Percentiles rank a stretch among this genome's conserved stretches.
Conservation (phyloP, 2,113 vertebrate species). For the Etheostoma cragini region DNA sequence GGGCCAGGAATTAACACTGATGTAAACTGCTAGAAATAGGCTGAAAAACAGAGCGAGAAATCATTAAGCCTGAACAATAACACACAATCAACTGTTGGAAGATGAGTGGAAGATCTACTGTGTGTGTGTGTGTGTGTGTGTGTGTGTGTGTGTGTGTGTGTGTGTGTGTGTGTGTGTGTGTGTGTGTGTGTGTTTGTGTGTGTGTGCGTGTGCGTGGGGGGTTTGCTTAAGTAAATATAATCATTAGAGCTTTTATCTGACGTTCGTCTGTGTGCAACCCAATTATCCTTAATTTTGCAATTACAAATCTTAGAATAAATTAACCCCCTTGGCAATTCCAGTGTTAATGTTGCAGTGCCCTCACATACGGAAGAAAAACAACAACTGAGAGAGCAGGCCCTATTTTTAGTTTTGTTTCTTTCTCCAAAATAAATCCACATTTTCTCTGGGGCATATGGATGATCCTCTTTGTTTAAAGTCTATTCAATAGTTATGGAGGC, state of each 20-base stretch:
- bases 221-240: conserved; percentile 72
- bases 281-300: conserved; percentile 82
- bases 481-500: conserved; percentile 77
- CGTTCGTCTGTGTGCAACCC: conserved; percentile 75
- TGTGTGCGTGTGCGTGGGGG: conserved; percentile 23
- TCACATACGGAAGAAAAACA: conserved; percentile 68
- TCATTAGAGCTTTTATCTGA: conserved; percentile 80
- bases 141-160: conserved; percentile 22
- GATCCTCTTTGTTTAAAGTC: conserved; percentile 79
- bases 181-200: conserved; percentile 30
- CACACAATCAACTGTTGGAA: conserved; percentile 62
- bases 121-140: conserved; percentile 30
- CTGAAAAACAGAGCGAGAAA: conserved; percentile 58
- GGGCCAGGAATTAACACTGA: conserved; percentile 60
- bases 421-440: conserved; percentile 41
- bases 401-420: conserved; percentile 72
- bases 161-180: conserved; percentile 35
- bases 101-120: conserved; percentile 52
- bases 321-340: conserved; percentile 75
- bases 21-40: conserved; percentile 76
- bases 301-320: conserved; percentile 78
- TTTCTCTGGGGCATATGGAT: conserved; percentile 75
- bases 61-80: conserved; percentile 74
- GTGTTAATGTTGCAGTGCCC: conserved; percentile 76
- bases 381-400: conserved; percentile 41